phyloP scores from a whole-genome alignment of 2,888 invertebrate species.

The Sepioteuthis lessoniana region DNA sequence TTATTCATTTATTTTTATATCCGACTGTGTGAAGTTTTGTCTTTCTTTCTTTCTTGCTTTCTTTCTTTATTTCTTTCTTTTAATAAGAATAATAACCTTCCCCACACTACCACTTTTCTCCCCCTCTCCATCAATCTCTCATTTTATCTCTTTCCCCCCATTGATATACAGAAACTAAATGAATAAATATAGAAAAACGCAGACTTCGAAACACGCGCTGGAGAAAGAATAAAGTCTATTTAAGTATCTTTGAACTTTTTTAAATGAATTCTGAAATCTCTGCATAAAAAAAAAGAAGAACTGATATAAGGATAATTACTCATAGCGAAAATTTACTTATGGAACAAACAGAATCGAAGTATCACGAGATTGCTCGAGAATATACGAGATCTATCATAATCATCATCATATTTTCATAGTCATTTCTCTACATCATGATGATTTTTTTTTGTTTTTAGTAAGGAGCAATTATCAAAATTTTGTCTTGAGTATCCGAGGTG shows the following conservation, averaged over 20 bases:
- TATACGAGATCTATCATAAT: too few species aligned
- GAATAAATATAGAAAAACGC: background rate
- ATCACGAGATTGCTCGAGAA: too few species aligned
- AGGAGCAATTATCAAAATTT: too few species aligned
- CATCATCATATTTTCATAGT: too few species aligned
- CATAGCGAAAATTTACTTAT: too few species aligned
- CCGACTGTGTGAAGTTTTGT: background rate
- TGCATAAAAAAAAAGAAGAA: background rate
- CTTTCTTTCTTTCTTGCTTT: background rate
- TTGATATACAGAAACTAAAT: background rate
- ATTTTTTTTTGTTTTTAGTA: too few species aligned
- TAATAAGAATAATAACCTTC: background rate
- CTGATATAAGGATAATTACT: too few species aligned
- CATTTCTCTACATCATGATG: too few species aligned
- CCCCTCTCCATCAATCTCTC: too few species aligned
- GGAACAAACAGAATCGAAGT: too few species aligned
- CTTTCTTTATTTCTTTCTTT: background rate
- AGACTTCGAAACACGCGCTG: background rate
- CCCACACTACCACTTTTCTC: background rate
- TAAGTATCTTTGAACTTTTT: slow-evolving; percentile 33
- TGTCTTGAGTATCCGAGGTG: too few species aligned
- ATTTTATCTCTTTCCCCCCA: too few species aligned
- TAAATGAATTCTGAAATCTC: background rate
- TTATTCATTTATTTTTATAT: background rate
- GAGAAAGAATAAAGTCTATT: background rate